Base-by-base conservation (phyloP, 1,140 invertebrate species). In the Delia radicum region DNA sequence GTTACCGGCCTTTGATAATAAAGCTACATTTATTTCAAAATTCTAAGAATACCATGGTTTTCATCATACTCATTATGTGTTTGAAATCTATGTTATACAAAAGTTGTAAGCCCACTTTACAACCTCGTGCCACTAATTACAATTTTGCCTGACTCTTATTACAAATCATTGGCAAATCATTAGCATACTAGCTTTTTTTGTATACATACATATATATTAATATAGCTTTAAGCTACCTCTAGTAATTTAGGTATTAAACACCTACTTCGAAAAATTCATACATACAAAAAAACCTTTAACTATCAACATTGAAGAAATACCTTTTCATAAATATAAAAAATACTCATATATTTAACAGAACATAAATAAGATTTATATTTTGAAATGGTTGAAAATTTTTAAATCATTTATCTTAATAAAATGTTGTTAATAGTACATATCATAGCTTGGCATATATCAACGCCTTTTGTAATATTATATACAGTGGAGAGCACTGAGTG, bases 361-460 rank as follows among this genome's bases (percentile, higher is more conserved):
- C 48, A 24, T 55, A 55, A 55, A 55, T 55, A 55, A 55, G 48
- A 55, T 55, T 55, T 55, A 55, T 55, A 55, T 55, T 55, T 55
- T 55, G 48, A 55, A 42, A 42, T 42, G 37, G 37, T 42, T 42
- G 37, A 42, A 42, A 42, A 21, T 55, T 15, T 55, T 21, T 55
- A 21, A 8, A 7, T 4, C 48, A 55, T 18, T 55, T 55, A 55
- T 55, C 18, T 55, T 55, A 55, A 55, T 55, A 55, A 55, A 55
- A 55, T 55, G 48, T 55, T 55, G 48, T 55, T 55, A 55, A 55
- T 21, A 10, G n/a, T 55, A 55, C 48, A 55, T 21, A 7, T 5
- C 24, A 55, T 0, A 55, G 21, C 8, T n/a, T n/a, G n/a, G 48
- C 48, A 55, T 55, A 55, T 55, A 55, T 55, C 48, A 55, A 55